Base-by-base conservation (phyloP, 2,113 vertebrate species). In the Otocyon megalotis region DNA sequence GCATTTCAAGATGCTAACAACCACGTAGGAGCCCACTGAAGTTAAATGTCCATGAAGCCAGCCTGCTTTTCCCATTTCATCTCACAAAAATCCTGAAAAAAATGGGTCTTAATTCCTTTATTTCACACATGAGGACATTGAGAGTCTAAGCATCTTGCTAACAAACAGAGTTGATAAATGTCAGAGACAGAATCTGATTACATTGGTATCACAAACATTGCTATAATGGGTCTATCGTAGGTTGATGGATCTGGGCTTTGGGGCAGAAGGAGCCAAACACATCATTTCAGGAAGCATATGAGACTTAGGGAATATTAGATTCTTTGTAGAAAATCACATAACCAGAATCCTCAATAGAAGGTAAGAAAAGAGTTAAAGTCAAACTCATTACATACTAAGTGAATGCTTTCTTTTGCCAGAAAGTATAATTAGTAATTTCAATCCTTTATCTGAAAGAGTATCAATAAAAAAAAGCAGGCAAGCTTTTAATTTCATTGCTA, bases 371-470 rank as follows among this genome's bases (percentile, higher is more conserved):
- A 86, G 81, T 90, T 82, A 22, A 53, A 43, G 16, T 60, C 37
- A 4, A 19, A 43, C 35, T 62, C 32, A 62, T n/a, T 28, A 48
- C 43, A 54, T 17, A 65, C 20, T 19, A 63, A 50, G 35, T 10
- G 22, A 77, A 32, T 12, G 19, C 2, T 69, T 30, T 76, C 20
- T 62, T 60, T 43, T 32, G 14, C 60, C 67, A 43, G 37, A 43
- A 90, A 67, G 53, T 10, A 14, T 74, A 77, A 65, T 89, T 62
- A 86, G 76, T 72, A 17, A 88, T 94, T 43, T n/a, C 63, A 30
- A 1, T n/a, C 79, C 67, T 96, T 96, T 82, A 56, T 83, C 67
- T 80, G 93, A 80, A 94, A 83, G 62, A 67, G 77, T 16, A 28
- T 62, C 84, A 37, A 8, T 20, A 32, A 71, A 48, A 54, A 43